phyloP scores from a whole-genome alignment of 2,113 vertebrate species.

The Petroica traversi region DNA sequence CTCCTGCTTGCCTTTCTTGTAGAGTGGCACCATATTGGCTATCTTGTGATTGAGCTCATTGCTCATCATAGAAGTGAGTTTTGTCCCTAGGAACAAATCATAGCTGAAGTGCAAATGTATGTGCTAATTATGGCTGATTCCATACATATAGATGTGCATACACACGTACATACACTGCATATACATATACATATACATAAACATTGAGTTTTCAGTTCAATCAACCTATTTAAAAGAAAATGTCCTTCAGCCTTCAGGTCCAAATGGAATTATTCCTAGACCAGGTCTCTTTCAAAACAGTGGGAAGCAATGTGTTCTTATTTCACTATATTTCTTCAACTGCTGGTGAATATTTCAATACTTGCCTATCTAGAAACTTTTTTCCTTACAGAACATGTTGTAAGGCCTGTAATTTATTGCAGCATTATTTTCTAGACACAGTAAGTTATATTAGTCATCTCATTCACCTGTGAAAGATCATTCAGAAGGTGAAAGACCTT shows the following conservation, averaged over 20 bases:
- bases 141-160: accelerated
- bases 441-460: conserved; percentile 50
- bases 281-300: neutral
- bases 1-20: neutral
- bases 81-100: neutral
- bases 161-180: too few species aligned
- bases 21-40: neutral
- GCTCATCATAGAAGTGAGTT: neutral
- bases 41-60: neutral
- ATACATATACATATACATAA: too few species aligned
- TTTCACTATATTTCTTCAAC: neutral
- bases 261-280: neutral
- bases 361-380: neutral
- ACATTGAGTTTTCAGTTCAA: neutral
- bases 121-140: accelerated
- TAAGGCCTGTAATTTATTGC: conserved; percentile 52
- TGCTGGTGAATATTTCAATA: neutral
- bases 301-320: neutral
- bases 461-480: conserved; percentile 60
- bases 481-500: conserved; percentile 60
- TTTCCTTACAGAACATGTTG: neutral
- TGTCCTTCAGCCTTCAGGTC: neutral
- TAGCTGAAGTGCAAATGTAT: neutral
- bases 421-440: conserved; percentile 44
- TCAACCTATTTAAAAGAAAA: neutral